phyloP scores from a whole-genome alignment of 1,140 invertebrate species.

The Colletes latitarsis region DNA sequence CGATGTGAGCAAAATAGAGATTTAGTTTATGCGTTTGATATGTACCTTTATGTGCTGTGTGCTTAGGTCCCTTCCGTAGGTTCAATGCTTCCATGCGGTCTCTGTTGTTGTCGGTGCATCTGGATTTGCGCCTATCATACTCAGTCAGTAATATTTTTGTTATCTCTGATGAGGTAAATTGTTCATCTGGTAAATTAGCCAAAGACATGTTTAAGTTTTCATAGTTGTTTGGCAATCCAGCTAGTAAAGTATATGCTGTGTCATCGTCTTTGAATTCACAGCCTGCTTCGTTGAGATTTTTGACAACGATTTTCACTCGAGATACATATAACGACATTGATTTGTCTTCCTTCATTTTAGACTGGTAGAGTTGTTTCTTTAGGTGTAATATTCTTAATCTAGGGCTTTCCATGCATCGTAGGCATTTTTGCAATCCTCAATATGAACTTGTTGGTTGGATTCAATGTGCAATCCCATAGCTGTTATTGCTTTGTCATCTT shows the following conservation, averaged over 20 bases:
- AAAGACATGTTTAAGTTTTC: slow-evolving; percentile 15
- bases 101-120: no score
- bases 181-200: slow-evolving; percentile 17
- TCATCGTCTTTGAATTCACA: slow-evolving; percentile 17
- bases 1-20: no score
- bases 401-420: not conserved
- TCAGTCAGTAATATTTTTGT: no score
- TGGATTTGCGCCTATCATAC: no score
- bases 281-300: slow-evolving; percentile 3
- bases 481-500: not conserved
- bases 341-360: no score
- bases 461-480: not conserved
- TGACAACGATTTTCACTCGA: not conserved
- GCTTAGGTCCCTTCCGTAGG: not conserved
- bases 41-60: no score
- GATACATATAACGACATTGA: not conserved
- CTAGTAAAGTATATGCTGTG: slow-evolving; percentile 3
- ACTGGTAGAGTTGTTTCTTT: not conserved
- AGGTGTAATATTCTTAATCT: not conserved
- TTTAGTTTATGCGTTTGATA: no score
- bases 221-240: slow-evolving; percentile 2
- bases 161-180: slow-evolving; percentile 23
- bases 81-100: not conserved
- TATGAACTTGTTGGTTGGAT: not conserved
- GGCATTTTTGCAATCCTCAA: not conserved